Percentiles rank a stretch among this genome's conserved stretches.
phyloP scores from a whole-genome alignment of 2,113 vertebrate genomes.

The Jaculus jaculus region DNA sequence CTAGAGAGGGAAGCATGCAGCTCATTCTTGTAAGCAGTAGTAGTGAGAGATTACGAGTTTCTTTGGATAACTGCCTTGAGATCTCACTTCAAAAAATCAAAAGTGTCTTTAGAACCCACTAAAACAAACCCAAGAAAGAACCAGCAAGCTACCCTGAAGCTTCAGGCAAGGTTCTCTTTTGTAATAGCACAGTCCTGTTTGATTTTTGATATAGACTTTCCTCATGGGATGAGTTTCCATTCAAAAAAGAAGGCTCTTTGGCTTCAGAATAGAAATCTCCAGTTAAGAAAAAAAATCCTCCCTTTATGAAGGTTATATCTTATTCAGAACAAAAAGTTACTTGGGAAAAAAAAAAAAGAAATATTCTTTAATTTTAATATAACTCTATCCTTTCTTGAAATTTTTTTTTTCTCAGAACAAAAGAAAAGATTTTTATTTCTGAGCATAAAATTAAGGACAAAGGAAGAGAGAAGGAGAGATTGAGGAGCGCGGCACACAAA shows the following conservation, averaged over 20 bases:
- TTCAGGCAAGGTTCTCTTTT: background rate
- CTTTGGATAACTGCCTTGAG: background rate
- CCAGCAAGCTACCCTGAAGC: background rate
- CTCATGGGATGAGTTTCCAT: background rate
- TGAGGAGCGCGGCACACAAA: background rate
- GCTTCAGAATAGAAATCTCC: background rate
- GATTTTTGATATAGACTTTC: conserved; percentile 8
- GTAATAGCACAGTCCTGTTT: background rate
- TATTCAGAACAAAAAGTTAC: conserved; percentile 40
- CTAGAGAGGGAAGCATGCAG: background rate
- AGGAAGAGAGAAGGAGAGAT: background rate
- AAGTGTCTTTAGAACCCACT: background rate
- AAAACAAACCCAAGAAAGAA: background rate
- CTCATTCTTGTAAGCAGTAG: background rate
- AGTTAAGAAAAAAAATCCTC: conserved; percentile 1
- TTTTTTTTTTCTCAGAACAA: conserved; percentile 7
- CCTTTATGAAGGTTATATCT: conserved; percentile 1
- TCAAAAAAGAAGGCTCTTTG: background rate
- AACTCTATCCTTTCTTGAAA: background rate
- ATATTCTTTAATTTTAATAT: background rate
- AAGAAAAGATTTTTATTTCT: conserved; percentile 1
- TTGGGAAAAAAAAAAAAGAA: conserved; percentile 33
- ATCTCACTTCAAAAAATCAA: background rate
- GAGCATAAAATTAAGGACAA: background rate
- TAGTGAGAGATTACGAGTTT: conserved; percentile 4